Evolutionary conservation across 1,140 invertebrate genomes (phyloP).

Genomic region (Mamestra configurata): DNA sequence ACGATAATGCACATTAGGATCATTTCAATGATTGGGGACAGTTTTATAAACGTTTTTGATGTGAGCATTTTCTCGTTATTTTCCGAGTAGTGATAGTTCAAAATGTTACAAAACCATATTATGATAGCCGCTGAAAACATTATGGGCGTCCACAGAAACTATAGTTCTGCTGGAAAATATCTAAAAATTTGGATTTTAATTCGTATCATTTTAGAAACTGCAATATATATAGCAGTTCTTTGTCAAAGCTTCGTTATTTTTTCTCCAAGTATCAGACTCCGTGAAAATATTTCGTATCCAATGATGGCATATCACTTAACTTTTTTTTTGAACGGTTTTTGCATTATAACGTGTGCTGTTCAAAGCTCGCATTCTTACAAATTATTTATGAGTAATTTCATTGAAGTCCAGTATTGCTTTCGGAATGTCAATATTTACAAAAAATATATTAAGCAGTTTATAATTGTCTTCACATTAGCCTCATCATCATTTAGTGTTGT

Average conservation of each 20-base stretch:
- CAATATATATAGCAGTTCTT: not conserved
- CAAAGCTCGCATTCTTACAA: not conserved
- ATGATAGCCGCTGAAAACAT: not conserved
- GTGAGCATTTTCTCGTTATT: too few species aligned
- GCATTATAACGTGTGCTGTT: not conserved
- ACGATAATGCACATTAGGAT: too few species aligned
- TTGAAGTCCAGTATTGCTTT: not conserved
- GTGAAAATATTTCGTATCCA: not conserved
- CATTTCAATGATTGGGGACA: too few species aligned
- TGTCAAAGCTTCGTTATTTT: not conserved
- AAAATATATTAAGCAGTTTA: not conserved
- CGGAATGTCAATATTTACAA: not conserved
- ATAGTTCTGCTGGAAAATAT: too few species aligned
- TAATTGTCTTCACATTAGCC: not conserved
- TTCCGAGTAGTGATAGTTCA: not conserved
- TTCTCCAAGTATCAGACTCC: not conserved
- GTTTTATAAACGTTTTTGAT: not conserved
- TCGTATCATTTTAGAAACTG: not conserved
- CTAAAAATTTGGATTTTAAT: not conserved
- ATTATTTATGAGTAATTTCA: not conserved
- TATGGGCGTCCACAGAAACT: slow-evolving; percentile 5
- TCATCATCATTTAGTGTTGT: not conserved
- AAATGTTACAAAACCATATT: not conserved
- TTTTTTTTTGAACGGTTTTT: not conserved
- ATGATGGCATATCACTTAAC: too few species aligned